phyloP scores from a whole-genome alignment of 2,113 vertebrate genomes.

The Rhinichthys klamathensis region DNA sequence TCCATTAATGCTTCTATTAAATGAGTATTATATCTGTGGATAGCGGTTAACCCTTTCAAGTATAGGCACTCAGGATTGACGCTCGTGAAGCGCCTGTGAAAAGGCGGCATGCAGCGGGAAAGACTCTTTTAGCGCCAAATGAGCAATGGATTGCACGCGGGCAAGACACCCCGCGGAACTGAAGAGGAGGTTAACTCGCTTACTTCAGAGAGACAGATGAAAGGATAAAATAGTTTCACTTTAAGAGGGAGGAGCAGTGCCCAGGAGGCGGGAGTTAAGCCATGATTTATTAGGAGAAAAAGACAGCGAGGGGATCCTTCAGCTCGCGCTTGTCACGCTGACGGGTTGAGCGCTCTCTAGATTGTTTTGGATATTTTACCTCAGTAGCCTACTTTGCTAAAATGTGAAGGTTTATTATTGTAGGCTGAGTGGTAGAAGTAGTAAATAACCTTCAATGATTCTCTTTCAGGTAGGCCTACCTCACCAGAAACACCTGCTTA shows the following conservation, averaged over 20 bases:
- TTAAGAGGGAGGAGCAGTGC: constrained; percentile 78
- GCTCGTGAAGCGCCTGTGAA: constrained; percentile 43
- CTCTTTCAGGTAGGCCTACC: background rate
- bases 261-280: constrained; percentile 72
- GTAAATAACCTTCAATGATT: background rate
- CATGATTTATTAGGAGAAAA: constrained; percentile 76
- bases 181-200: constrained; percentile 76
- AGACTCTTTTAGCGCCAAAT: constrained; percentile 69
- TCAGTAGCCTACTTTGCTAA: background rate
- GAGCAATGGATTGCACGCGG: constrained; percentile 77
- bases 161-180: constrained; percentile 67
- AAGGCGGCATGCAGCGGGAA: constrained; percentile 45
- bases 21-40: background rate
- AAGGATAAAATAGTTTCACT: constrained; percentile 76
- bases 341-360: background rate
- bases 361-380: background rate
- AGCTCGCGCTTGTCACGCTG: constrained; percentile 29
- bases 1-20: constrained; percentile 21
- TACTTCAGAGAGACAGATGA: constrained; percentile 72
- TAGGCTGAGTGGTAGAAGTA: background rate
- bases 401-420: background rate
- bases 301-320: constrained; percentile 19
- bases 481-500: constrained; percentile 2
- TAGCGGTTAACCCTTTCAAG: constrained; percentile 34
- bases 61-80: constrained; percentile 33